Evolutionary conservation across 92 coral and sea anemone species (phyloP), one percentile per base, ranked within the genome.

Genomic region (Galaxea fascicularis): DNA sequence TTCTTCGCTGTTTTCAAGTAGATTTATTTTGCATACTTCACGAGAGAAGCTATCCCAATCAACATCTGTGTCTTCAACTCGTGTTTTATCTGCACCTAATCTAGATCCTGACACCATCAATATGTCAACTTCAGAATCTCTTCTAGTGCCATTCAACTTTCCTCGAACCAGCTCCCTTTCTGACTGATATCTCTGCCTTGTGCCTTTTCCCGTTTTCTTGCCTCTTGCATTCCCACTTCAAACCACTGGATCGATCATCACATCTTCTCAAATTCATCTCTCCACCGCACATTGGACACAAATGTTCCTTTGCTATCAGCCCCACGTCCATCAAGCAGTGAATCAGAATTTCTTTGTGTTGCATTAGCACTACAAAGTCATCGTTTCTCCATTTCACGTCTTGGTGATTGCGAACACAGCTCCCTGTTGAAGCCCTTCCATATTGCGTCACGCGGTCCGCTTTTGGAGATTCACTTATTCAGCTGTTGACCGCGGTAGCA

Each of bases 131-230:
- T 89, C 47, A 89, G 35, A 78, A 91, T 87, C 70, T 91, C 91
- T 73, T 87, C 91, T 30, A 88, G 46, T 16, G 92, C 88, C 92
- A 91, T 63, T 22, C 66, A 88, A 81, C 92, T 91, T 28, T 84
- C 35, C 46, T 91, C 91, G 46, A 87, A 88, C 90, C 94, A 91
- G 51, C 85, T 88, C 35, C 89, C 88, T 71, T 88, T 85, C 91
- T 77, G 26, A 87, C 58, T 26, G 89, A 82, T 47, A 49, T 27
- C 76, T 91, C 91, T 54, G 71, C 86, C 68, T 59, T 83, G 79
- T 86, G 90, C 74, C 81, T 71, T 54, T 88, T 80, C 24, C 85
- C 51, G 14, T 68, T 74, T 8, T 49, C 56, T 74, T 76, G 82
- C 64, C 58, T 78, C 39, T 78, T 75, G 66, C 91, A 90, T 78